Conservation (phyloP, 1,140 invertebrate species). For the Ooceraea biroi region DNA sequence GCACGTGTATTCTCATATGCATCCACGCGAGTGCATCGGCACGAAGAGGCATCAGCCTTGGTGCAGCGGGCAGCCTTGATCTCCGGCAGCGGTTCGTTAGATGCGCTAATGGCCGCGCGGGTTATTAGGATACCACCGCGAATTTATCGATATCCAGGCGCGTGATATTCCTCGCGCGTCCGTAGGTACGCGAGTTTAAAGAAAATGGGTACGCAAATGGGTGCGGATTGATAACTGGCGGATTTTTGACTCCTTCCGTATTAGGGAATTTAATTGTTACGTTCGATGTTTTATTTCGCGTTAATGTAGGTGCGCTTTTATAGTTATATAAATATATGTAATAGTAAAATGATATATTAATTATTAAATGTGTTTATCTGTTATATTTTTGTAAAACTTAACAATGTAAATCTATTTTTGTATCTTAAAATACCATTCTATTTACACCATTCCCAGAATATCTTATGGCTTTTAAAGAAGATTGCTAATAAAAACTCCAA, state of each 20-base stretch:
- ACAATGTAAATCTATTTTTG: too few species aligned
- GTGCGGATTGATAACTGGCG: too few species aligned
- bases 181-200: conserved; percentile 12
- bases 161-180: background rate
- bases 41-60: conserved; percentile 42
- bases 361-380: too few species aligned
- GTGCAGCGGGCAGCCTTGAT: conserved; percentile 35
- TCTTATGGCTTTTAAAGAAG: background rate
- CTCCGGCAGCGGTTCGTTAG: conserved; percentile 64
- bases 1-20: conserved; percentile 25
- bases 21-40: conserved; percentile 42
- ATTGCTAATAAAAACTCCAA: background rate
- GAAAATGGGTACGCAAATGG: background rate
- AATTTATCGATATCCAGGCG: conserved; percentile 59
- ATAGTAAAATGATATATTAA: too few species aligned
- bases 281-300: too few species aligned
- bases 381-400: too few species aligned
- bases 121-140: conserved; percentile 63
- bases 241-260: too few species aligned
- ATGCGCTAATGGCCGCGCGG: conserved; percentile 53
- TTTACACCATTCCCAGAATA: conserved; percentile 6
- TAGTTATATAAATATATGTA: too few species aligned
- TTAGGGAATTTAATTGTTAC: too few species aligned
- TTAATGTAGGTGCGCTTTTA: too few species aligned
- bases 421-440: too few species aligned